Conservation (phyloP, 1,140 invertebrate species). For the Drosophila eugracilis region DNA sequence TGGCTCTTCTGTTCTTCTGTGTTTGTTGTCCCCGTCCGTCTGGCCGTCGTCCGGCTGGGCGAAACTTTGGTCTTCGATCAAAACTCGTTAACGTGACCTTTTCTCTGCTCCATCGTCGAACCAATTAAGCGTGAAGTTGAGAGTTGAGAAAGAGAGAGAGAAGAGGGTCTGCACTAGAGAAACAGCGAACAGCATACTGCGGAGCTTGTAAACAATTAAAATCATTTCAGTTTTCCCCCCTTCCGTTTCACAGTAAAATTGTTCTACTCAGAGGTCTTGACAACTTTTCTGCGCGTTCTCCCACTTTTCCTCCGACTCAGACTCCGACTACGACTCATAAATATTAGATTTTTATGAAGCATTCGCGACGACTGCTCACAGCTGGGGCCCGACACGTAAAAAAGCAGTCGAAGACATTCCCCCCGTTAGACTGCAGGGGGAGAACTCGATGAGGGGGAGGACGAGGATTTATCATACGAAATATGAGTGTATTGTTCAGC, state of each 20-base stretch:
- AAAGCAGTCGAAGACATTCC: constrained; percentile 37
- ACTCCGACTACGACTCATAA: constrained; percentile 54
- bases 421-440: neutral
- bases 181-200: constrained; percentile 22
- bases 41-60: neutral
- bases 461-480: constrained; percentile 24
- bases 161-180: constrained; percentile 21
- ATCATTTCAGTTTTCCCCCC: constrained; percentile 17
- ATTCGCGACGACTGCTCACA: constrained; percentile 47
- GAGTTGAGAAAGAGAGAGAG: constrained; percentile 25
- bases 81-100: constrained; percentile 73
- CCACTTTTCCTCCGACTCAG: constrained; percentile 7
- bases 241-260: constrained; percentile 1
- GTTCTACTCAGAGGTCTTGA: neutral
- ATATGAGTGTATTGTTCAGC: constrained; percentile 16
- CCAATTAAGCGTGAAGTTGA: constrained; percentile 73
- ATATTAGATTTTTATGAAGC: constrained; percentile 67
- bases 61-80: constrained; percentile 53
- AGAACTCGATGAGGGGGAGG: neutral
- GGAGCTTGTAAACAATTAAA: constrained; percentile 69
- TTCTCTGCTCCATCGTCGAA: constrained; percentile 49
- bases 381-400: constrained; percentile 45
- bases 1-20: neutral
- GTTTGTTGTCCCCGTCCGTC: neutral
- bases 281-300: neutral